phyloP scores from a whole-genome alignment of 1,140 invertebrate genomes.

The Dendroctonus valens region DNA sequence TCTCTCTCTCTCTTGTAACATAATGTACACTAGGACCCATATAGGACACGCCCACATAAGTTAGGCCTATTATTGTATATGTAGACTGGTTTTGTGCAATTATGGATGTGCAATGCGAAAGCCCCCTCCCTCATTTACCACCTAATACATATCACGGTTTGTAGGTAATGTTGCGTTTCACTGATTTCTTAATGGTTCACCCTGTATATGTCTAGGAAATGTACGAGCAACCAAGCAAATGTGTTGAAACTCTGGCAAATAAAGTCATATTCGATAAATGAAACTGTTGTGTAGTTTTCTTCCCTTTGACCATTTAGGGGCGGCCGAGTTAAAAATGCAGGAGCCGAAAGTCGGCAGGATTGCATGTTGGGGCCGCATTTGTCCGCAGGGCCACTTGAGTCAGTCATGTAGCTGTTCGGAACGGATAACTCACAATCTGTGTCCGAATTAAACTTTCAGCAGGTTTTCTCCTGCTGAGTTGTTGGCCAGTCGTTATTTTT shows the following conservation, averaged over 20 bases:
- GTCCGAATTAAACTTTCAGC: constrained; percentile 22
- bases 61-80: not conserved
- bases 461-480: constrained; percentile 4
- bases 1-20: too few species aligned
- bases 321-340: constrained; percentile 2
- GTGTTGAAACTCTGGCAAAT: not conserved
- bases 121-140: not conserved
- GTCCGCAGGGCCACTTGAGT: constrained; percentile 17
- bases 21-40: too few species aligned
- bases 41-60: too few species aligned
- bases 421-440: constrained; percentile 28
- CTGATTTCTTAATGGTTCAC: too few species aligned
- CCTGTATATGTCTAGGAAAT: too few species aligned
- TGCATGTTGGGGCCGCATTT: constrained; percentile 22
- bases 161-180: too few species aligned
- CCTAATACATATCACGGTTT: constrained; percentile 8
- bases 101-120: constrained; percentile 22
- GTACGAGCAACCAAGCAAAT: too few species aligned
- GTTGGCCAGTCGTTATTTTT: not conserved
- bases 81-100: constrained; percentile 12
- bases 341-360: constrained; percentile 2
- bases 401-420: constrained; percentile 13
- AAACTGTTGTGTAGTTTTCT: too few species aligned
- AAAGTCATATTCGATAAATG: constrained; percentile 7
- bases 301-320: too few species aligned